Percentiles rank a stretch among this genome's conserved stretches.
Conservation (phyloP, 2,888 invertebrate species). For the Neoascia interrupta region DNA sequence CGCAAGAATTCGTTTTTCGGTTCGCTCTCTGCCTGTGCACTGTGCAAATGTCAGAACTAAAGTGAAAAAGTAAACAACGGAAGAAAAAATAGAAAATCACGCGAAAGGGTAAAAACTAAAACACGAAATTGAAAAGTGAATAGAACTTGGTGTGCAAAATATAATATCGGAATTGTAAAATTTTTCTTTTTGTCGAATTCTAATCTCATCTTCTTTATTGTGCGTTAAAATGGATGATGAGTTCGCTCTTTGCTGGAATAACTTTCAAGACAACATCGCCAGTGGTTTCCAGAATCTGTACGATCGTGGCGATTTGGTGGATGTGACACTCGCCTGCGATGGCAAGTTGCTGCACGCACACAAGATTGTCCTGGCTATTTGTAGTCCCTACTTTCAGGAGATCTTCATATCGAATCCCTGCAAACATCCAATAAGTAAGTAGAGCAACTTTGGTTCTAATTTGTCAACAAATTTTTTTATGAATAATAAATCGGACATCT, state of each 20-base stretch:
- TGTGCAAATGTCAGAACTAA: constrained; percentile 63
- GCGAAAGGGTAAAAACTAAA: constrained; percentile 44
- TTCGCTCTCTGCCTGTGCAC: constrained; percentile 4
- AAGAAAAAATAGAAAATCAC: constrained; percentile 44
- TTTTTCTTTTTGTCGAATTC: constrained; percentile 1
- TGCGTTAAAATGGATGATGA: constrained; percentile 78
- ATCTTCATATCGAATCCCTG: constrained; percentile 80
- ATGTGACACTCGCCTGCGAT: constrained; percentile 81
- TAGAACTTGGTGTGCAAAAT: constrained; percentile 20
- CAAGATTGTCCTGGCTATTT: constrained; percentile 81
- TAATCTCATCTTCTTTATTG: constrained; percentile 1
- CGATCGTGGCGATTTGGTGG: constrained; percentile 80
- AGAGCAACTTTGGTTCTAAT: constrained; percentile 5
- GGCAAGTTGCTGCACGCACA: constrained; percentile 81
- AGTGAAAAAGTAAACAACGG: constrained; percentile 64
- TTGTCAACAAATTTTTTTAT: too few species aligned
- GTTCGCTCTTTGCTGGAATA: constrained; percentile 80
- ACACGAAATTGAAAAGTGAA: constrained; percentile 3
- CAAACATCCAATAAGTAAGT: constrained; percentile 80
- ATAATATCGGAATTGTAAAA: constrained; percentile 14
- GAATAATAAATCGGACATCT: too few species aligned
- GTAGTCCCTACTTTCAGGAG: constrained; percentile 81
- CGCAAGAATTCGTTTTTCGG: constrained; percentile 16
- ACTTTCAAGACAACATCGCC: constrained; percentile 80
- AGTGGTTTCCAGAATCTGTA: constrained; percentile 79